These are phyloP conservation scores for Phodopus roborovskii DNA, from an alignment of 2,113 vertebrate genomes.

Conservation along the genomic window DNA sequence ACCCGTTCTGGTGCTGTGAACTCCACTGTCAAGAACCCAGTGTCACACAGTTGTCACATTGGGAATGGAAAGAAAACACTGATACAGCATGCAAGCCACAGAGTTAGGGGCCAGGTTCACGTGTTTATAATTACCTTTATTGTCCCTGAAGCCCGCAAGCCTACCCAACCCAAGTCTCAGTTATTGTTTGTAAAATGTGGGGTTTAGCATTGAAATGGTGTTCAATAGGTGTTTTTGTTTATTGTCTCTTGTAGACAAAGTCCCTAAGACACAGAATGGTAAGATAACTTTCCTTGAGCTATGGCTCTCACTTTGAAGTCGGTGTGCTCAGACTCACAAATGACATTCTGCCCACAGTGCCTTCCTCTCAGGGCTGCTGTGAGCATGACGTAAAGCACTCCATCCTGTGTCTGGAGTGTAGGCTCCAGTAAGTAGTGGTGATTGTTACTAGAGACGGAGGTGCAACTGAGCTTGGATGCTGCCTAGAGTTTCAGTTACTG, in stretches of 20 bases:
- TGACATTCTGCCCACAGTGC: background rate
- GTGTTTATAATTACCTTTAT: background rate
- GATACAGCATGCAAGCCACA: background rate
- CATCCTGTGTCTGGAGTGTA: background rate
- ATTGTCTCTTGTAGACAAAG: background rate
- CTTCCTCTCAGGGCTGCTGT: background rate
- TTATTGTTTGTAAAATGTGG: background rate
- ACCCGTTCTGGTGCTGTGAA: background rate
- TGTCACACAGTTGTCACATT: background rate
- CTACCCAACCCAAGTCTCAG: background rate
- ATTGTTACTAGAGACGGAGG: background rate
- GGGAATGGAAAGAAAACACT: background rate
- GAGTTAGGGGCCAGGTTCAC: background rate
- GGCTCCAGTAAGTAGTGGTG: background rate
- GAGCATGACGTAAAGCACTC: background rate
- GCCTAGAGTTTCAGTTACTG: conserved; percentile 29
- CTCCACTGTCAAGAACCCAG: background rate
- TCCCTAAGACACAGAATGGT: background rate
- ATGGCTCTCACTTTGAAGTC: background rate
- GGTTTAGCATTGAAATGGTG: background rate
- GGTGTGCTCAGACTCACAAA: background rate
- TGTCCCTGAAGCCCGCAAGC: background rate
- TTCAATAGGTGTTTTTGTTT: background rate
- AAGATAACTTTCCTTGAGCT: conserved; percentile 42
- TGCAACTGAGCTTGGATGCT: conserved; percentile 25